phyloP scores from a whole-genome alignment of 2,797 vertebrate species.

The Enteromius afrohamiltoni region DNA sequence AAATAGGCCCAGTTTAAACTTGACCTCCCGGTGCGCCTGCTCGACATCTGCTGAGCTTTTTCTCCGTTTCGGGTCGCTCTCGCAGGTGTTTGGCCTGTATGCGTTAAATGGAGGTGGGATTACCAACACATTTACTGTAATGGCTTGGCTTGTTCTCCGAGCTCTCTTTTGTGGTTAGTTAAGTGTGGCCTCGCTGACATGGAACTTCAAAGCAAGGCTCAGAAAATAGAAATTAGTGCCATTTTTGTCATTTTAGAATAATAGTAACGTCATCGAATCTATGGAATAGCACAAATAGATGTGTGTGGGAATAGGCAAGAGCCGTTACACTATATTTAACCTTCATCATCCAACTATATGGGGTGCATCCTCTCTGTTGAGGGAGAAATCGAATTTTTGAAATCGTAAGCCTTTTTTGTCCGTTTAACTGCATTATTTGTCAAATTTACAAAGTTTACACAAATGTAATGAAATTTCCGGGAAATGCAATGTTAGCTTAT shows the following conservation, averaged over 20 bases:
- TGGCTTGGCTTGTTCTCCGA: slow-evolving; percentile 13
- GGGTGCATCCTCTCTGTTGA: background rate
- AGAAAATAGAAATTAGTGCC: background rate
- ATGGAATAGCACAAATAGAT: background rate
- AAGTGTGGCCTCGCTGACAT: background rate
- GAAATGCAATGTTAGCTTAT: too few species aligned
- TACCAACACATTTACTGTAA: slow-evolving; percentile 35
- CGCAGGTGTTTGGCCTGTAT: slow-evolving; percentile 70
- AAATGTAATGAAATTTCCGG: background rate
- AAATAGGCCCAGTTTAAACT: slow-evolving; percentile 56
- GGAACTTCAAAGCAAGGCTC: background rate
- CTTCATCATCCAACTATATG: background rate
- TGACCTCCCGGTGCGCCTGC: slow-evolving; percentile 43
- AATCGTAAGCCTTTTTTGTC: background rate
- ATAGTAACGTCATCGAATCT: background rate
- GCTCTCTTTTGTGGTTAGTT: slow-evolving; percentile 9
- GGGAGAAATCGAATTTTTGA: background rate
- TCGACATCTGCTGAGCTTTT: background rate
- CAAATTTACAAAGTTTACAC: background rate
- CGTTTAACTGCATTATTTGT: background rate
- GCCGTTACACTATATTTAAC: background rate
- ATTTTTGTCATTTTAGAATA: background rate
- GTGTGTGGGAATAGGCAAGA: background rate
- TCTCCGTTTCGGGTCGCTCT: slow-evolving; percentile 69
- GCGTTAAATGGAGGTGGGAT: background rate